Percentiles rank a stretch among this genome's conserved stretches.
Evolutionary conservation across 2,113 vertebrate genomes (phyloP).

Genomic region (Rhagologus leucostigma): DNA sequence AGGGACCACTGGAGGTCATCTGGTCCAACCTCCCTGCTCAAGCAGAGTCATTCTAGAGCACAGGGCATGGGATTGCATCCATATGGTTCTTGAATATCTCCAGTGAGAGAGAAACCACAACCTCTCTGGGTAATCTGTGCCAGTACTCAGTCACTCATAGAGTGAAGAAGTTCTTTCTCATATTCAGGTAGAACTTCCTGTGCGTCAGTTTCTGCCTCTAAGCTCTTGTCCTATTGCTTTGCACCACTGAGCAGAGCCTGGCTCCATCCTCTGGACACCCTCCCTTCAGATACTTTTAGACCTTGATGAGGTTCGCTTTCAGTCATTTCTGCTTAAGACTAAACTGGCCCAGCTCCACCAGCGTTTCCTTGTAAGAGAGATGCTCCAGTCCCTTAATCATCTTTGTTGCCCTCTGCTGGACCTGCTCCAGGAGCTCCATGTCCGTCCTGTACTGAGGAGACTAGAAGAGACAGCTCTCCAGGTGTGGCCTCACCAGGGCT

Average conservation of each 20-base stretch:
- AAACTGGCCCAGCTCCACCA: neutral
- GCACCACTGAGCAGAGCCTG: neutral
- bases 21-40: neutral
- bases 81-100: neutral
- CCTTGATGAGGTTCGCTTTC: neutral
- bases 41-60: neutral
- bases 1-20: neutral
- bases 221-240: neutral
- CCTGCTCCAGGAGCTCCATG: neutral
- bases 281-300: neutral
- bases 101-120: neutral
- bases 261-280: neutral
- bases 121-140: neutral
- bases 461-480: neutral
- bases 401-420: neutral
- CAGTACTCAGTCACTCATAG: neutral
- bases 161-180: neutral
- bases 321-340: neutral
- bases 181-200: neutral
- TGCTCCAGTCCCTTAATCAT: neutral
- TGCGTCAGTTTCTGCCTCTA: neutral
- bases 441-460: neutral
- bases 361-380: neutral
- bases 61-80: neutral
- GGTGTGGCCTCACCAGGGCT: accelerated